These are phyloP conservation scores for Thripadectes ignobilis DNA, from an alignment of 2,797 vertebrate species.

Conservation along the genomic window DNA sequence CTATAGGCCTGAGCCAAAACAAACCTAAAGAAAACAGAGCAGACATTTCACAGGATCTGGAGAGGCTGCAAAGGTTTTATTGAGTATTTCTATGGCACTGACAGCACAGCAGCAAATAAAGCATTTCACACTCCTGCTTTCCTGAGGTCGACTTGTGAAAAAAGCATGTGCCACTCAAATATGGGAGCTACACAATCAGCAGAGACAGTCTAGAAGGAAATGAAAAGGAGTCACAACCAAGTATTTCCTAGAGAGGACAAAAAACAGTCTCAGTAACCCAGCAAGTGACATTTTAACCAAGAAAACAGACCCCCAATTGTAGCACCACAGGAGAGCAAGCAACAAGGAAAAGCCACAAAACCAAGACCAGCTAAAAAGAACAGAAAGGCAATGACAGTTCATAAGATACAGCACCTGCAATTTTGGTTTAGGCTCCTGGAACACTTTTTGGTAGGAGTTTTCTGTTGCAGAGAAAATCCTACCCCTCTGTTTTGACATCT, in stretches of 20 bases:
- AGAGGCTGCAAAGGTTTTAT: neutral
- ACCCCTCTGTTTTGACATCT: fast-evolving
- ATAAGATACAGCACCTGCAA: neutral
- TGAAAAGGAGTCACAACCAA: neutral
- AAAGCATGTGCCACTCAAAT: neutral
- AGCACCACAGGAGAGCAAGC: neutral
- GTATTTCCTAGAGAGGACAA: neutral
- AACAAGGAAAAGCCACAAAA: neutral
- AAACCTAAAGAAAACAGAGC: neutral
- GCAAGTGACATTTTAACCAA: neutral
- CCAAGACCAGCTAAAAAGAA: neutral
- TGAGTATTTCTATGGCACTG: neutral
- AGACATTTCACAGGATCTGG: neutral
- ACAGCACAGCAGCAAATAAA: neutral
- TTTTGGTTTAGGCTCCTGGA: neutral
- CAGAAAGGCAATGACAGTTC: neutral
- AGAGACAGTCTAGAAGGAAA: neutral
- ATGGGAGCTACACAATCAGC: neutral
- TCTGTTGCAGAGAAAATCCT: neutral
- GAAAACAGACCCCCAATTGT: fast-evolving
- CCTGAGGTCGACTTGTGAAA: neutral
- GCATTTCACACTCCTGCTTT: neutral
- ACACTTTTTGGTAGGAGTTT: neutral
- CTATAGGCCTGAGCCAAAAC: neutral
- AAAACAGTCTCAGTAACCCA: neutral